Conservation (phyloP, 2,888 invertebrate species). For the Panzeria rudis region DNA sequence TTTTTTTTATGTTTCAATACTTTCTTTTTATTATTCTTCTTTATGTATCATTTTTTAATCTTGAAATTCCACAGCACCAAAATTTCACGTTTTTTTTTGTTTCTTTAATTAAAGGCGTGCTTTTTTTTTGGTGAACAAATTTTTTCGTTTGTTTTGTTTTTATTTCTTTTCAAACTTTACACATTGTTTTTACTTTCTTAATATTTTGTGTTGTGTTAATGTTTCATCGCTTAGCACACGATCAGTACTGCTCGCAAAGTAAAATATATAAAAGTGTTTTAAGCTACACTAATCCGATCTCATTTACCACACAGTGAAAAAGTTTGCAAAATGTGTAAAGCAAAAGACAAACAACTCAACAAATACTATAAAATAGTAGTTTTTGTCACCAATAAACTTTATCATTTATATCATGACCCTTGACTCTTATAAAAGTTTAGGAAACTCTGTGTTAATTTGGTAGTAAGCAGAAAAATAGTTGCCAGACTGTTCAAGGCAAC, state of each 20-base stretch:
- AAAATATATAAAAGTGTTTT: slow-evolving; percentile 70
- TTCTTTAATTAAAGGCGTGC: slow-evolving; percentile 9
- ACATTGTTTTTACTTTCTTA: slow-evolving; percentile 41
- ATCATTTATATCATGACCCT: not conserved
- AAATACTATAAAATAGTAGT: not conserved
- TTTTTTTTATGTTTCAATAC: slow-evolving; percentile 12
- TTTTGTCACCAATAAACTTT: slow-evolving; percentile 2
- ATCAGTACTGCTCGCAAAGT: slow-evolving; percentile 70
- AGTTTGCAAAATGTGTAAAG: slow-evolving; percentile 21
- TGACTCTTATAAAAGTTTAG: not conserved
- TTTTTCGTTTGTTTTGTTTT: slow-evolving; percentile 47
- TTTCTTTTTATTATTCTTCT: slow-evolving; percentile 12
- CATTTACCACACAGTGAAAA: slow-evolving; percentile 70
- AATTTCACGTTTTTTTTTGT: slow-evolving; percentile 17
- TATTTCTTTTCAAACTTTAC: slow-evolving; percentile 23
- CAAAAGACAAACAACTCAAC: not conserved
- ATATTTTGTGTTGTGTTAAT: slow-evolving; percentile 66
- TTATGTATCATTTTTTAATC: not conserved
- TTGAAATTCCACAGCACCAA: slow-evolving; percentile 8
- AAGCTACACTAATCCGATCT: slow-evolving; percentile 72
- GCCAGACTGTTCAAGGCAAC: not conserved
- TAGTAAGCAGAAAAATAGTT: not conserved
- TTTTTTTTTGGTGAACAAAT: not conserved
- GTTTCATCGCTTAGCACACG: slow-evolving; percentile 72
- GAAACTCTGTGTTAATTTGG: not conserved